These are phyloP conservation scores for Slavum lentiscoides DNA, from an alignment of 2,888 invertebrate species.

Conservation along the genomic window DNA sequence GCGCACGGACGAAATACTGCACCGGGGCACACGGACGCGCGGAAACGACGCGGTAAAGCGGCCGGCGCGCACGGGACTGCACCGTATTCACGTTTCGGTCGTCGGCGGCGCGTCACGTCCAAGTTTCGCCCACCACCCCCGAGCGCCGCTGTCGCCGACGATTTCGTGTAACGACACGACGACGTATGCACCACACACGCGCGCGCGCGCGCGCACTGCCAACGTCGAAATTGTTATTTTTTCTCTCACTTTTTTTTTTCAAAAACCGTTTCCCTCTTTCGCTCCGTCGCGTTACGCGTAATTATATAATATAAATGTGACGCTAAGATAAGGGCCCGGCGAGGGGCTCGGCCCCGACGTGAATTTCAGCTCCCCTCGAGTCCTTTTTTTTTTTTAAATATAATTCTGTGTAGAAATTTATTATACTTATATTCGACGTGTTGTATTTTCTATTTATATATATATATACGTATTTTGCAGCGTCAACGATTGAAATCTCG, in stretches of 20 bases:
- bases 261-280: too few species aligned
- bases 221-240: slow-evolving; percentile 14
- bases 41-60: slow-evolving; percentile 20
- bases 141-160: slow-evolving; percentile 7
- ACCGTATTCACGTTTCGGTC: slow-evolving; percentile 40
- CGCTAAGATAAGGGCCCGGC: too few species aligned
- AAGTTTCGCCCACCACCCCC: slow-evolving; percentile 37
- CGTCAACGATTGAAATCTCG: too few species aligned
- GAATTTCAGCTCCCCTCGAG: too few species aligned
- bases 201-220: not conserved
- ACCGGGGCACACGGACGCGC: not conserved
- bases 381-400: too few species aligned
- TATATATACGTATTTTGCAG: too few species aligned
- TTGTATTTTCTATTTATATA: too few species aligned
- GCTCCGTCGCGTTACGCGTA: too few species aligned
- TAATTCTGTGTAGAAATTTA: too few species aligned
- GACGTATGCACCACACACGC: not conserved
- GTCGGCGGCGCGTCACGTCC: slow-evolving; percentile 47
- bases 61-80: slow-evolving; percentile 46
- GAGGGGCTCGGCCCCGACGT: too few species aligned
- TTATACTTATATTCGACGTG: too few species aligned
- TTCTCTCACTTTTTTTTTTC: not conserved
- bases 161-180: not conserved
- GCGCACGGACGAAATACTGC: not conserved
- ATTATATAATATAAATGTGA: too few species aligned